Conservation (phyloP, 2,888 invertebrate genomes). For the Temnothorax ravouxi region DNA sequence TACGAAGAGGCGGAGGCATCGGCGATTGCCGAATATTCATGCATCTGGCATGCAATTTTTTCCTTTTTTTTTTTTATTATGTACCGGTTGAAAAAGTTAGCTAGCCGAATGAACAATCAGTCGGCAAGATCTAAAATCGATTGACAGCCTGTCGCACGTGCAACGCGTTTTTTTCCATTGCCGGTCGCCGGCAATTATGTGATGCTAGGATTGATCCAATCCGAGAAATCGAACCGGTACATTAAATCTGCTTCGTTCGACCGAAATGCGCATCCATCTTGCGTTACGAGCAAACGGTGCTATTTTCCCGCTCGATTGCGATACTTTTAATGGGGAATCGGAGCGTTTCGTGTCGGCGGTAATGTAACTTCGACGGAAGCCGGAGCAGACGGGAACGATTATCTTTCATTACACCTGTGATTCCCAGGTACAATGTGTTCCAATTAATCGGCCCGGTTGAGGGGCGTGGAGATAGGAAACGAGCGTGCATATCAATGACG, state of each 20-base stretch:
- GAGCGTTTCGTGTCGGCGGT: slow-evolving; percentile 75
- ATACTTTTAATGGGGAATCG: slow-evolving; percentile 74
- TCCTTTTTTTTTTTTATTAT: slow-evolving; percentile 14
- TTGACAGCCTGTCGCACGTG: slow-evolving; percentile 45
- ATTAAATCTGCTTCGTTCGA: slow-evolving; percentile 51
- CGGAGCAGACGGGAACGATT: slow-evolving; percentile 79
- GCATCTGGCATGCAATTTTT: slow-evolving; percentile 3
- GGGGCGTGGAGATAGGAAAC: slow-evolving; percentile 25
- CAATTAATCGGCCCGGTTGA: slow-evolving; percentile 72
- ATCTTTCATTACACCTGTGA: slow-evolving; percentile 84
- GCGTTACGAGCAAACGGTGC: slow-evolving; percentile 52
- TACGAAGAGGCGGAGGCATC: background rate
- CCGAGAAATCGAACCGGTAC: slow-evolving; percentile 28
- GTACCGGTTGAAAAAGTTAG: slow-evolving; percentile 21
- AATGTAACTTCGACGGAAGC: slow-evolving; percentile 77
- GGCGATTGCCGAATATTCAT: slow-evolving; percentile 42
- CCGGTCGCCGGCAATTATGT: slow-evolving; percentile 35
- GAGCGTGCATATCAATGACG: slow-evolving; percentile 35
- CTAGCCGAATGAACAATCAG: slow-evolving; percentile 42
- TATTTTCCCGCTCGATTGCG: slow-evolving; percentile 62
- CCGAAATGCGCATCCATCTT: slow-evolving; percentile 54
- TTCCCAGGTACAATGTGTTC: slow-evolving; percentile 82
- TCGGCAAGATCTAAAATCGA: slow-evolving; percentile 46
- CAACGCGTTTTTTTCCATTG: slow-evolving; percentile 18
- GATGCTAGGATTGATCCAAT: slow-evolving; percentile 37